Conservation (phyloP, 2,113 vertebrate species). For the Hyaena hyaena region DNA sequence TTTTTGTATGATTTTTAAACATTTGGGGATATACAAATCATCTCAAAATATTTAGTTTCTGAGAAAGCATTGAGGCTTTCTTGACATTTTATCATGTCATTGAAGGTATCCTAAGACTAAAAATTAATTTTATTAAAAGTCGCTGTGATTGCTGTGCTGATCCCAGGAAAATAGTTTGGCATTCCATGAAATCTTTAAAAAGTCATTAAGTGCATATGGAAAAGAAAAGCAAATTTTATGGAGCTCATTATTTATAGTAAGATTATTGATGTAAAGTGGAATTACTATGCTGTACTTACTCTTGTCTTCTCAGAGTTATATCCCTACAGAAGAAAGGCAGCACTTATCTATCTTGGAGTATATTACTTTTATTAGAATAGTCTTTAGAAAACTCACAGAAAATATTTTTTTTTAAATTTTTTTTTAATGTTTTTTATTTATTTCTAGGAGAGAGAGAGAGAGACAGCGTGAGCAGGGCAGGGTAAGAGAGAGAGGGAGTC, state of each 20-base stretch:
- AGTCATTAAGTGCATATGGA: not conserved
- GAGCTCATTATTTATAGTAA: not conserved
- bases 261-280: constrained; percentile 1
- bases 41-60: not conserved
- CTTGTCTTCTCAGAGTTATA: not conserved
- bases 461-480: no score
- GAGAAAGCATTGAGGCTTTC: not conserved
- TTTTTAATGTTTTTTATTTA: no score
- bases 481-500: no score
- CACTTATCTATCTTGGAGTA: not conserved
- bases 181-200: not conserved
- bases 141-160: not conserved
- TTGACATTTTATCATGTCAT: not conserved
- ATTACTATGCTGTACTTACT: not conserved
- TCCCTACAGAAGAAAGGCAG: not conserved
- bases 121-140: not conserved
- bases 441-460: no score
- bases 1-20: not conserved
- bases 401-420: no score
- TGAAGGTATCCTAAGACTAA: not conserved
- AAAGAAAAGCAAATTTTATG: not conserved
- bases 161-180: not conserved
- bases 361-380: not conserved
- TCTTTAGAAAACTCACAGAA: not conserved
- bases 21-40: not conserved